Evolutionary conservation across 2,888 invertebrate species (phyloP).

Genomic region (Stratiomys singularior): DNA sequence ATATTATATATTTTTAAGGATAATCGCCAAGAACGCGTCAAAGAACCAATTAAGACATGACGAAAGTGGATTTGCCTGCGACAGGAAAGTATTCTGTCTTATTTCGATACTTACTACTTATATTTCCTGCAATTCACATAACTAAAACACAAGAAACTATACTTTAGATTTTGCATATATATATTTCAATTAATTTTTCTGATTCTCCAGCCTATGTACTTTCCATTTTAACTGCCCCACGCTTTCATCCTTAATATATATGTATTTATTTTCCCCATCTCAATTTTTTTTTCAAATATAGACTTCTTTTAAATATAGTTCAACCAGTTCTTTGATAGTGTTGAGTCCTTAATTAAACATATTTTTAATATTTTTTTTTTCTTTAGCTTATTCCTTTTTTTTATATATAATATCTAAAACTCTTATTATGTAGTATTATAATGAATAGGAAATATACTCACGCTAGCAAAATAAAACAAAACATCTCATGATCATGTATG

Average conservation of each 20-base stretch:
- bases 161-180: no score
- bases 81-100: no score
- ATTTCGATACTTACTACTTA: no score
- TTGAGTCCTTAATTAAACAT: not conserved
- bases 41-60: no score
- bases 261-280: not conserved
- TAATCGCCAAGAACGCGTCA: no score
- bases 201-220: not conserved
- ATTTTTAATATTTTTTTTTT: not conserved
- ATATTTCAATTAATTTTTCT: not conserved
- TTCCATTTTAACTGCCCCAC: not conserved
- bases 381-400: not conserved
- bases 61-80: no score
- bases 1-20: no score
- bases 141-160: no score
- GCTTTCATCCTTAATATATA: not conserved
- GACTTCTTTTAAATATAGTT: not conserved
- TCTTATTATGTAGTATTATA: not conserved
- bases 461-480: not conserved
- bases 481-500: constrained; percentile 3
- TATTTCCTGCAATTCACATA: no score
- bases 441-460: constrained; percentile 8
- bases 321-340: not conserved
- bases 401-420: not conserved
- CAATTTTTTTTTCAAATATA: not conserved